These are phyloP conservation scores for Carollia perspicillata DNA, from an alignment of 2,113 vertebrate species.

Conservation along the genomic window DNA sequence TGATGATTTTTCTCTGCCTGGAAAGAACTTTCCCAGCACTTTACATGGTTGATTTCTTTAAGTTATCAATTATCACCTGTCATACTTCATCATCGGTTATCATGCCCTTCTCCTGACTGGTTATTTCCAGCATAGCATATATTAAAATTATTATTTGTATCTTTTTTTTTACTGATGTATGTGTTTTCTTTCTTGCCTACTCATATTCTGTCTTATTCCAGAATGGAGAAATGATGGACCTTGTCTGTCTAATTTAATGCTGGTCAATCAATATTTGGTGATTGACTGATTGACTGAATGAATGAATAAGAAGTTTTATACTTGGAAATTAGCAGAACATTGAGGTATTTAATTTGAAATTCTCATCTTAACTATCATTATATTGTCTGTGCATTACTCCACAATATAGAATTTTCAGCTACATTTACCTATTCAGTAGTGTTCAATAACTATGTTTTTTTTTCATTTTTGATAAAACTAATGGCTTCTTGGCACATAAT, in stretches of 20 bases:
- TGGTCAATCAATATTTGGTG: background rate
- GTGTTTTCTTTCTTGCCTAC: background rate
- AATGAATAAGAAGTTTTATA: background rate
- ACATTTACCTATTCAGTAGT: background rate
- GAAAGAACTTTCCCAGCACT: background rate
- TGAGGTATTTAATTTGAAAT: background rate
- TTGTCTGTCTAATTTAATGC: background rate
- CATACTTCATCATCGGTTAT: background rate
- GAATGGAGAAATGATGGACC: background rate
- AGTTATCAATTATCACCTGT: background rate
- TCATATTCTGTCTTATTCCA: background rate
- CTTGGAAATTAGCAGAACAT: background rate
- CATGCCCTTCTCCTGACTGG: background rate
- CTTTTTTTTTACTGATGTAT: background rate
- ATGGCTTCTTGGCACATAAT: background rate
- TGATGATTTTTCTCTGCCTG: background rate
- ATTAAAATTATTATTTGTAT: background rate
- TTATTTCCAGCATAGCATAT: background rate
- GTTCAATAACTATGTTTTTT: background rate
- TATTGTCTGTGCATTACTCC: background rate
- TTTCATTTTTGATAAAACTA: background rate
- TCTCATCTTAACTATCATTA: background rate
- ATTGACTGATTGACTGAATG: background rate
- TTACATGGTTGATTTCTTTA: background rate
- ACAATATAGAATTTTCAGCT: background rate